phyloP scores from a whole-genome alignment of 1,140 invertebrate genomes.

The Pemphigus obesinymphae region DNA sequence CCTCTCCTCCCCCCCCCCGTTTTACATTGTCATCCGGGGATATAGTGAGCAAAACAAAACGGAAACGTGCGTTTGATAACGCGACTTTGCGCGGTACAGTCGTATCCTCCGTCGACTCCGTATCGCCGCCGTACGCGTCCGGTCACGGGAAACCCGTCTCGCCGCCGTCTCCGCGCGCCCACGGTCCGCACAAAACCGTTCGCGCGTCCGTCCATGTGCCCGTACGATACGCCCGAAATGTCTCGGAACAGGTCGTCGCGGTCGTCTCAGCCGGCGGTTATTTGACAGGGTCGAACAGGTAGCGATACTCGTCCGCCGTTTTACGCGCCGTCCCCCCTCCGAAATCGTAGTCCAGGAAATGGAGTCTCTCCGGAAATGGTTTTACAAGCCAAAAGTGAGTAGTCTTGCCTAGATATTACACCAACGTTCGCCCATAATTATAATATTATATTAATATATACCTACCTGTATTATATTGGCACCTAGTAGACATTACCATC shows the following conservation, averaged over 20 bases:
- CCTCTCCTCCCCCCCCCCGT: too few species aligned
- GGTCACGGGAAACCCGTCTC: not conserved
- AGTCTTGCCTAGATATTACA: not conserved
- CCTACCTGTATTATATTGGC: too few species aligned
- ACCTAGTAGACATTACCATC: too few species aligned
- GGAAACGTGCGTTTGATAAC: not conserved
- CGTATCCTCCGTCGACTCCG: not conserved
- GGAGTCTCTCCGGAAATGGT: conserved; percentile 87
- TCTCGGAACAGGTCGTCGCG: not conserved
- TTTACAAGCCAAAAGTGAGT: conserved; percentile 84
- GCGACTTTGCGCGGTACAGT: not conserved
- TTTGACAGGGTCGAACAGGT: not conserved
- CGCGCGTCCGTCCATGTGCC: not conserved
- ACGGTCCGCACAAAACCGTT: not conserved
- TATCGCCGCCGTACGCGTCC: not conserved
- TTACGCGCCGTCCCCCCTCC: not conserved
- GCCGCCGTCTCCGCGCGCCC: not conserved
- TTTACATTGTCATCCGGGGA: not conserved
- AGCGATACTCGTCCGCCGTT: not conserved
- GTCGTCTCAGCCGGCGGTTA: not conserved
- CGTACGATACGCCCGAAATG: not conserved
- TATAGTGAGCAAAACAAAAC: too few species aligned
- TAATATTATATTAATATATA: too few species aligned
- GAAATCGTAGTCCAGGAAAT: conserved; percentile 53
- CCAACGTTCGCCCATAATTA: too few species aligned